Evolutionary conservation across 2,113 vertebrate species (phyloP), one percentile per base, ranked within the genome.

Genomic region (Silurus meridionalis): DNA sequence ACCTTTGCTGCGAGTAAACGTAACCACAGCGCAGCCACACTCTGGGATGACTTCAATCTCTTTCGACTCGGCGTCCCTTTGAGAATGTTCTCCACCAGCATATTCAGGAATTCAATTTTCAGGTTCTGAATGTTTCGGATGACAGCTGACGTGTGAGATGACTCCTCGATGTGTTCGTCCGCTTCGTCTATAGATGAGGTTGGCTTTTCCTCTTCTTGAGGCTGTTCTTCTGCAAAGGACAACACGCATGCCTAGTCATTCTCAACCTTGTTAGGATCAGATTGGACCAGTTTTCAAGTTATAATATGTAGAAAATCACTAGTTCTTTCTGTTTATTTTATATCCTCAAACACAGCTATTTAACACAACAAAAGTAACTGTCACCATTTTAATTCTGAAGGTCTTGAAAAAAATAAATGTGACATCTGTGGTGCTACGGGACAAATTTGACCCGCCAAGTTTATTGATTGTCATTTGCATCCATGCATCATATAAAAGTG

Each of bases 21-120:
- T 94, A 89, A 97, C 92, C 11, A 95, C 96, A 67, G 95, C 96
- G 58, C 92, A 91, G 37, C 4, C 8, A 19, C 89, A 89, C 83
- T 95, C 95, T 25, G 84, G 94, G 46, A 97, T 90, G 64, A 94
- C 19, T 93, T 98, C 97, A 90, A 97, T 14, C n/a, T 92, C 23
- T 28, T 88, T 67, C 5, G 79, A 69, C 9, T 86, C 86, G 69
- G 91, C 48, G 80, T 92, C 90, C 50, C 63, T 10, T 77, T 92
- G 0, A 91, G 72, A 88, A 96, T 11, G 9, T 96, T 97, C 88
- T 97, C 96, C 67, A 99, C 91, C 86, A 98, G 86, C 89, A 97
- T 89, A 89, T 83, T 87, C 81, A 99, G 58, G 57, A 95, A 90
- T 1, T 88, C 90, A 0, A 86, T 72, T 17, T 25, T 85, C 2